phyloP scores from a whole-genome alignment of 2,888 invertebrate genomes.

The Salticus scenicus region DNA sequence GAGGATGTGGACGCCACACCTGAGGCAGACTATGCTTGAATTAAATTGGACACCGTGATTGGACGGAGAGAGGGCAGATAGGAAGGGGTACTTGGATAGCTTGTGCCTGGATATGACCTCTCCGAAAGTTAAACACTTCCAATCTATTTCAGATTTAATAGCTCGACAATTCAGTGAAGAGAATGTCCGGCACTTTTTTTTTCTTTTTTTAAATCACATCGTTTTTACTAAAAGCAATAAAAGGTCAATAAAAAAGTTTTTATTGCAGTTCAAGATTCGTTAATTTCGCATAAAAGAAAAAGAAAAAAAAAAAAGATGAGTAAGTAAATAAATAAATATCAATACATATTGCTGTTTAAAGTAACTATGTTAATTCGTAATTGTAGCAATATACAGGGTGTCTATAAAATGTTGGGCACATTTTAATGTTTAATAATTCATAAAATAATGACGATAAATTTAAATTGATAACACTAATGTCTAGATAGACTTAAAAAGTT shows the following conservation, averaged over 20 bases:
- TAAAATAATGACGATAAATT: too few relatives aligned
- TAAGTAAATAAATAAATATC: too few relatives aligned
- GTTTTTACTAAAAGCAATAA: background rate
- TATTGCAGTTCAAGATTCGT: too few relatives aligned
- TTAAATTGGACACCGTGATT: constrained; percentile 15
- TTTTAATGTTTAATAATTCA: too few relatives aligned
- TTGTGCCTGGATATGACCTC: background rate
- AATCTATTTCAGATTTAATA: constrained; percentile 9
- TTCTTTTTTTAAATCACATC: background rate
- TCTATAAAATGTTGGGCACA: too few relatives aligned
- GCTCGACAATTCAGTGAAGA: background rate
- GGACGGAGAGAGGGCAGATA: background rate
- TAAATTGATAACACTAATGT: too few relatives aligned
- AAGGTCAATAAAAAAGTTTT: background rate
- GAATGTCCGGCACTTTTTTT: background rate
- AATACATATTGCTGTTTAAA: too few relatives aligned
- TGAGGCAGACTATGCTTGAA: background rate
- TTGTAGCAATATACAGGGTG: too few relatives aligned
- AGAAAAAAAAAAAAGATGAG: too few relatives aligned
- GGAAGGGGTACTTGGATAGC: background rate
- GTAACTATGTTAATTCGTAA: too few relatives aligned
- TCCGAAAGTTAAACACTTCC: background rate
- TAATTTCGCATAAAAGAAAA: too few relatives aligned
- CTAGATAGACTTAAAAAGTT: too few relatives aligned
- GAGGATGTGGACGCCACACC: constrained; percentile 12